Evolutionary conservation across 2,888 invertebrate genomes (phyloP).

Genomic region (Synanthedon formicaeformis): DNA sequence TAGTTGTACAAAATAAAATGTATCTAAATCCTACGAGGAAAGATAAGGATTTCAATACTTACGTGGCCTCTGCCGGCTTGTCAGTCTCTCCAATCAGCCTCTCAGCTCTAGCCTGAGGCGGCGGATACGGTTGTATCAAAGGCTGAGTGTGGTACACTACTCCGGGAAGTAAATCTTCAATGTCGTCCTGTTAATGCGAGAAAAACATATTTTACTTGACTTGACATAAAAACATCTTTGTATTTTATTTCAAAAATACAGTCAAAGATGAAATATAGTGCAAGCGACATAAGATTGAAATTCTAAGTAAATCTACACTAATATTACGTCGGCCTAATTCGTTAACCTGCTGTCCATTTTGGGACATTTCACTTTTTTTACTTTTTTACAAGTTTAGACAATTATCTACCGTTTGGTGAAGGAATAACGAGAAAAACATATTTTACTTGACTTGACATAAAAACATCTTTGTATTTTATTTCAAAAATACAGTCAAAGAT

Average conservation of each 20-base stretch:
- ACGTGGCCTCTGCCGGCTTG: conserved; percentile 84
- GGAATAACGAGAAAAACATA: no score
- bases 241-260: no score
- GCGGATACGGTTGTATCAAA: conserved; percentile 77
- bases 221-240: no score
- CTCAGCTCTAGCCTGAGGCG: conserved; percentile 75
- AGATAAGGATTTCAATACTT: conserved; percentile 45
- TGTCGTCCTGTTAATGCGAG: conserved; percentile 46
- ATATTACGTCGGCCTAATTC: no score
- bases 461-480: no score
- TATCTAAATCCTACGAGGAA: background rate
- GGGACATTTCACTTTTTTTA: no score
- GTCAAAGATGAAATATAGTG: background rate
- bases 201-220: background rate
- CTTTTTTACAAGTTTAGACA: no score
- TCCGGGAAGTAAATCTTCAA: conserved; percentile 70
- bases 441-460: no score
- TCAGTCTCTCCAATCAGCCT: conserved; percentile 78
- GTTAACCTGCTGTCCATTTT: no score
- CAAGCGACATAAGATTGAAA: background rate
- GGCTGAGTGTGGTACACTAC: conserved; percentile 75
- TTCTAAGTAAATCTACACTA: no score
- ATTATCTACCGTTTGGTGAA: no score
- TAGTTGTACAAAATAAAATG: no score
- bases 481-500: background rate